Conservation (phyloP, 2,797 vertebrate genomes). For the Acipenser oxyrinchus region DNA sequence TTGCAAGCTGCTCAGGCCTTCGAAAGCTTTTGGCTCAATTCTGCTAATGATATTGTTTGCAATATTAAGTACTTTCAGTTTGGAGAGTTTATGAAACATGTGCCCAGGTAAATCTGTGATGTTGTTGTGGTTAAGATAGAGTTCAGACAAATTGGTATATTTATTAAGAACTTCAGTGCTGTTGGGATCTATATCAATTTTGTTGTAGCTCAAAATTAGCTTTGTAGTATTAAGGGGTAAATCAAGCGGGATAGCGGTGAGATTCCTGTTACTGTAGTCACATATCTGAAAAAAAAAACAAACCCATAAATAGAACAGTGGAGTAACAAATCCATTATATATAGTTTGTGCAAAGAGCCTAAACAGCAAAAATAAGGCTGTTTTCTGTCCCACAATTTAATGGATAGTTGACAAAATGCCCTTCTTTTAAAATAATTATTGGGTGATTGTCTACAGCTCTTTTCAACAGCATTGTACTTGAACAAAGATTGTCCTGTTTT, state of each 20-base stretch:
- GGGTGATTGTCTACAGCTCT: too few relatives aligned
- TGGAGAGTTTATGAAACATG: constrained; percentile 51
- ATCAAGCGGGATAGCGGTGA: constrained; percentile 45
- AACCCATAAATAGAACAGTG: not conserved
- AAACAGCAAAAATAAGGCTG: too few relatives aligned
- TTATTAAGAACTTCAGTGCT: constrained; percentile 45
- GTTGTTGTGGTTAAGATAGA: constrained; percentile 60
- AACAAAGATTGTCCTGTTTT: too few relatives aligned
- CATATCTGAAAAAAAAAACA: constrained; percentile 6
- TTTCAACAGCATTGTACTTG: too few relatives aligned
- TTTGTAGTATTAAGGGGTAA: constrained; percentile 36
- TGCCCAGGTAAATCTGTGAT: constrained; percentile 44
- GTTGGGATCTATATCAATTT: constrained; percentile 38
- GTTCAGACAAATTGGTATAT: constrained; percentile 51
- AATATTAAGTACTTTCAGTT: constrained; percentile 59
- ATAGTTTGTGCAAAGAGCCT: too few relatives aligned
- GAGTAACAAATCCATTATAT: not conserved
- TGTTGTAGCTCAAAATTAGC: constrained; percentile 52
- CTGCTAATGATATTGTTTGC: constrained; percentile 58
- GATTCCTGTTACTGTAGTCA: constrained; percentile 28
- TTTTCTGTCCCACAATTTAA: too few relatives aligned
- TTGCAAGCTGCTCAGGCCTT: constrained; percentile 47
- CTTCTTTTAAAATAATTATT: too few relatives aligned
- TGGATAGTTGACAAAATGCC: too few relatives aligned
- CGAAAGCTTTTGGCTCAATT: constrained; percentile 58